These are phyloP conservation scores for Decapterus maruadsi DNA, from an alignment of 2,797 vertebrate genomes.

Conservation along the genomic window DNA sequence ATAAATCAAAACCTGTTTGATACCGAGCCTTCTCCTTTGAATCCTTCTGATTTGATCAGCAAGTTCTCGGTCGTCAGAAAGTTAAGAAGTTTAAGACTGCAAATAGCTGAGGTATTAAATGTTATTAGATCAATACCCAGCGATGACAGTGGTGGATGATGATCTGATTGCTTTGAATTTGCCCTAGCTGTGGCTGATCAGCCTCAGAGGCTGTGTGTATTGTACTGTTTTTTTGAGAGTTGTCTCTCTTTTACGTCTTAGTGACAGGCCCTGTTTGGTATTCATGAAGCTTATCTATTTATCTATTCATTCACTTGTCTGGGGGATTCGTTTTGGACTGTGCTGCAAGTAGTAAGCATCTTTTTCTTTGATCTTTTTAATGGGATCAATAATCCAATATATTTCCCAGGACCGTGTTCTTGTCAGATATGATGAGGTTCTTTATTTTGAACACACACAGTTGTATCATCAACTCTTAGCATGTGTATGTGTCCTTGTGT, in stretches of 20 bases:
- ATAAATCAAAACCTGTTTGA: neutral
- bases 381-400: slow-evolving; percentile 2
- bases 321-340: neutral
- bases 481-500: neutral
- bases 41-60: slow-evolving; percentile 16
- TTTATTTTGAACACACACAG: neutral
- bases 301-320: slow-evolving; percentile 7
- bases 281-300: slow-evolving; percentile 35
- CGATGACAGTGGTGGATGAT: slow-evolving; percentile 2
- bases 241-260: no score
- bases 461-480: neutral
- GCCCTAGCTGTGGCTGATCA: slow-evolving; percentile 11
- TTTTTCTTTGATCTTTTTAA: slow-evolving; percentile 10
- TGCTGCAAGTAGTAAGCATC: slow-evolving; percentile 14
- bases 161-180: neutral
- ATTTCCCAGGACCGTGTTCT: neutral
- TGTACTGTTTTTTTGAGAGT: slow-evolving; percentile 30
- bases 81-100: neutral
- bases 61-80: slow-evolving; percentile 5
- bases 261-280: slow-evolving; percentile 20
- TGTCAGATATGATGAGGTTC: neutral
- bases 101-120: slow-evolving; percentile 4
- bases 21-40: slow-evolving; percentile 1
- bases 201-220: slow-evolving; percentile 1
- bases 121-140: neutral